A percentile compares a stretch with the other conserved stretches of the same genome.
Conservation (phyloP, 2,888 invertebrate genomes). For the Oscheius sp. region DNA sequence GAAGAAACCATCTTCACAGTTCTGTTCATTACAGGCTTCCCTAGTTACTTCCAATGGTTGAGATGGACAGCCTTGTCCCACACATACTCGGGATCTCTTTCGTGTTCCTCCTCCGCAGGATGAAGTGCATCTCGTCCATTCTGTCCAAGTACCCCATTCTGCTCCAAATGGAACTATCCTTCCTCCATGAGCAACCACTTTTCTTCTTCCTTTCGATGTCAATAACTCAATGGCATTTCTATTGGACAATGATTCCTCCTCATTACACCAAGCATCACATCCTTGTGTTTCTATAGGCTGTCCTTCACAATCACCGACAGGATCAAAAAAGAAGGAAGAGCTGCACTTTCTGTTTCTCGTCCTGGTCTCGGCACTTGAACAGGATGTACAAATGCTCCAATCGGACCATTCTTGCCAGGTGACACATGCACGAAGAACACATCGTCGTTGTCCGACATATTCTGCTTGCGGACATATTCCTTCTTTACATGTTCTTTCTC, state of each 20-base stretch:
- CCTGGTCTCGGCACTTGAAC: conserved; percentile 46
- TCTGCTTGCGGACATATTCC: conserved; percentile 29
- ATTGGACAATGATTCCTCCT: background rate
- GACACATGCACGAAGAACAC: conserved; percentile 46
- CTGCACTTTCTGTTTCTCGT: conserved; percentile 29
- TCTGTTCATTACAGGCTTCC: conserved; percentile 40
- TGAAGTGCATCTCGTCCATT: conserved; percentile 75
- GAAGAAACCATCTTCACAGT: conserved; percentile 33
- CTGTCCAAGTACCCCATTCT: conserved; percentile 52
- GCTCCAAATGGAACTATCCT: conserved; percentile 19
- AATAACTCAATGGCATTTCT: conserved; percentile 19
- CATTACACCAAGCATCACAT: conserved; percentile 21
- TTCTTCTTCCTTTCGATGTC: conserved; percentile 19
- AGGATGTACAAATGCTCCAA: conserved; percentile 74
- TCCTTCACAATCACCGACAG: conserved; percentile 13
- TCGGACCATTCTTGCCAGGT: conserved; percentile 75
- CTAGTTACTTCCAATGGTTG: conserved; percentile 27
- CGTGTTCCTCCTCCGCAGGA: conserved; percentile 58
- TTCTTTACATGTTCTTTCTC: conserved; percentile 39
- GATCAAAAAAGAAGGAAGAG: conserved; percentile 7
- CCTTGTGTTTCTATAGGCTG: conserved; percentile 12
- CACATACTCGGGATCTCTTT: conserved; percentile 32
- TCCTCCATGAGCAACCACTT: conserved; percentile 28
- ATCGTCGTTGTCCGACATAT: conserved; percentile 34
- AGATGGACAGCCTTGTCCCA: conserved; percentile 31